Percentiles rank a stretch among this genome's conserved stretches.
These are phyloP conservation scores for Amiota mariae DNA, from an alignment of 2,888 invertebrate genomes.

Conservation along the genomic window DNA sequence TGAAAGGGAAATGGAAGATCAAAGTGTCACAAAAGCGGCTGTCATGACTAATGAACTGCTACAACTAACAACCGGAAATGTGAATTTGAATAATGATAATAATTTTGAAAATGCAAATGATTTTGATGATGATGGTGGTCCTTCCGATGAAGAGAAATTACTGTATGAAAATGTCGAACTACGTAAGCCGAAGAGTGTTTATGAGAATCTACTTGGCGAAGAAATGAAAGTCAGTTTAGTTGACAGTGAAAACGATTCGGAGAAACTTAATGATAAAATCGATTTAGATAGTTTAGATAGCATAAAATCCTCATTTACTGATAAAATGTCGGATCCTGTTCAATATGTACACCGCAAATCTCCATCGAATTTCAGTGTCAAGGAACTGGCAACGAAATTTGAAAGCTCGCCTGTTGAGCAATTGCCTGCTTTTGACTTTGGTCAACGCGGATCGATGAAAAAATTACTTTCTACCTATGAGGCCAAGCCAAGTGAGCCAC, in stretches of 20 bases:
- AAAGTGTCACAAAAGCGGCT: conserved; percentile 41
- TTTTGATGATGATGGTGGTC: conserved; percentile 41
- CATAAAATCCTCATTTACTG: conserved; percentile 47
- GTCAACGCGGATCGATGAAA: conserved; percentile 60
- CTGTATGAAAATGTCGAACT: conserved; percentile 73
- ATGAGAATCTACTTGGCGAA: conserved; percentile 71
- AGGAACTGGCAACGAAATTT: conserved; percentile 79
- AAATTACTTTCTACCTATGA: conserved; percentile 43
- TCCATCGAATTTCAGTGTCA: conserved; percentile 76
- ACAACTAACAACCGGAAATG: conserved; percentile 3
- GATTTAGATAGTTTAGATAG: conserved; percentile 68
- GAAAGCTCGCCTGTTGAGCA: conserved; percentile 78
- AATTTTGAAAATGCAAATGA: conserved; percentile 42
- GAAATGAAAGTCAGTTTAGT: conserved; percentile 62
- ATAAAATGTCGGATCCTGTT: conserved; percentile 50
- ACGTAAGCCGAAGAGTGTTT: conserved; percentile 69
- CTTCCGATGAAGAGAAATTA: conserved; percentile 60
- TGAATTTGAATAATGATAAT: conserved; percentile 29
- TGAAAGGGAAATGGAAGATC: conserved; percentile 48
- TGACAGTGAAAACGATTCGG: conserved; percentile 41
- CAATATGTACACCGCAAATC: conserved; percentile 60
- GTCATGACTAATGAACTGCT: conserved; percentile 53
- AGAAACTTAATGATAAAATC: conserved; percentile 63
- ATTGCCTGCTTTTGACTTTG: conserved; percentile 76
- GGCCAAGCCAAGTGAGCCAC: conserved; percentile 50